A percentile compares a stretch with the other conserved stretches of the same genome.
phyloP scores from a whole-genome alignment of 2,113 vertebrate genomes.

The Clupea harengus region DNA sequence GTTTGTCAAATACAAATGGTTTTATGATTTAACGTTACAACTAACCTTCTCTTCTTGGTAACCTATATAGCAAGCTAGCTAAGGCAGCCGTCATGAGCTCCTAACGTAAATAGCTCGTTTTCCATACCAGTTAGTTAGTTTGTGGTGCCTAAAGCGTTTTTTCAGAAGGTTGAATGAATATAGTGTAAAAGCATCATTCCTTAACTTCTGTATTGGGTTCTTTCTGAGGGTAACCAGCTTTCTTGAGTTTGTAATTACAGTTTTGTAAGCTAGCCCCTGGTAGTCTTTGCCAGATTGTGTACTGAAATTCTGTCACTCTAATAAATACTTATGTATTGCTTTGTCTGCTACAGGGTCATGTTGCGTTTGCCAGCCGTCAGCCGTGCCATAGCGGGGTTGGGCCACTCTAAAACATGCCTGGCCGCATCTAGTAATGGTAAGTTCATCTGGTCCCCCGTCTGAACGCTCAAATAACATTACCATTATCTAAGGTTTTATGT shows the following conservation, averaged over 20 bases:
- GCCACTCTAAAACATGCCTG: slow-evolving; percentile 63
- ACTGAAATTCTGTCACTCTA: neutral
- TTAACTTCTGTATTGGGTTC: neutral
- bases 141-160: neutral
- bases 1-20: neutral
- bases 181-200: too few species aligned
- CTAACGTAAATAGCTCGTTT: neutral
- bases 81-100: neutral
- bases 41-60: neutral
- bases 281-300: neutral
- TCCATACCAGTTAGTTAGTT: neutral
- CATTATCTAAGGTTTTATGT: too few species aligned
- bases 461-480: too few species aligned
- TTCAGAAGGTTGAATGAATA: too few species aligned
- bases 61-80: neutral
- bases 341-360: slow-evolving; percentile 74
- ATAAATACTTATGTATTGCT: neutral
- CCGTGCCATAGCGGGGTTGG: slow-evolving; percentile 70
- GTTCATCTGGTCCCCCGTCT: slow-evolving; percentile 28
- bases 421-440: slow-evolving; percentile 71
- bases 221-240: neutral
- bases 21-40: neutral
- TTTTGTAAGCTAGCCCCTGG: too few species aligned
- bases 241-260: neutral
- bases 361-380: slow-evolving; percentile 76